These are phyloP conservation scores for Tachystola acroxantha DNA, from an alignment of 2,888 invertebrate genomes.

Conservation along the genomic window DNA sequence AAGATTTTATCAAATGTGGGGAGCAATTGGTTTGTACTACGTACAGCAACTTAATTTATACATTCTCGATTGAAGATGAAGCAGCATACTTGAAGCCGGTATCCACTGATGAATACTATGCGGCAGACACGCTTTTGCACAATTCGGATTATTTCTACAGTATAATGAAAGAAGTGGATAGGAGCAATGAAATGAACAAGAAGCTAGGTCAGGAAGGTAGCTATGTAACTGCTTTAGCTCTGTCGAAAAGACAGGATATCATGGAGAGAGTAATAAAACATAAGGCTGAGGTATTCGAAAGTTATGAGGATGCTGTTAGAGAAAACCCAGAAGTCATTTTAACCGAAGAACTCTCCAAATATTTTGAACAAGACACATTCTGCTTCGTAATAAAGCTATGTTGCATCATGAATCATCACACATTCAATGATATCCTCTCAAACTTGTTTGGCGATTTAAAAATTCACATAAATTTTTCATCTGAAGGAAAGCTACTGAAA, in stretches of 20 bases:
- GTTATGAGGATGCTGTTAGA: constrained; percentile 41
- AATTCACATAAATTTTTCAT: constrained; percentile 43
- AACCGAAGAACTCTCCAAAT: constrained; percentile 41
- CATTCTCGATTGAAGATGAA: constrained; percentile 36
- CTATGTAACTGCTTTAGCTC: constrained; percentile 47
- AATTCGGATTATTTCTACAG: constrained; percentile 41
- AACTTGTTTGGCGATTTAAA: constrained; percentile 36
- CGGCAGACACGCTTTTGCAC: constrained; percentile 40
- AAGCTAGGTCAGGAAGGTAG: constrained; percentile 40
- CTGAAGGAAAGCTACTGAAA: constrained; percentile 33
- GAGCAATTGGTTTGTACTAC: constrained; percentile 54
- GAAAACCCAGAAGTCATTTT: constrained; percentile 32
- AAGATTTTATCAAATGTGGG: constrained; percentile 43
- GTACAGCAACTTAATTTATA: constrained; percentile 46
- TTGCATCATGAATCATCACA: constrained; percentile 27
- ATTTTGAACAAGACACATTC: constrained; percentile 35
- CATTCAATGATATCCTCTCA: constrained; percentile 32
- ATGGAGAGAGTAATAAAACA: constrained; percentile 39
- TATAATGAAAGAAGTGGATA: constrained; percentile 43
- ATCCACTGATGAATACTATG: constrained; percentile 29
- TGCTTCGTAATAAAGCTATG: constrained; percentile 41
- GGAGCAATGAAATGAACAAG: constrained; percentile 33
- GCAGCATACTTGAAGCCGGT: constrained; percentile 27
- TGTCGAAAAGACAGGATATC: constrained; percentile 52
- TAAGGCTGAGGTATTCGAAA: constrained; percentile 39